These are phyloP conservation scores for Monochamus alternatus DNA, from an alignment of 2,888 invertebrate species.

Conservation along the genomic window DNA sequence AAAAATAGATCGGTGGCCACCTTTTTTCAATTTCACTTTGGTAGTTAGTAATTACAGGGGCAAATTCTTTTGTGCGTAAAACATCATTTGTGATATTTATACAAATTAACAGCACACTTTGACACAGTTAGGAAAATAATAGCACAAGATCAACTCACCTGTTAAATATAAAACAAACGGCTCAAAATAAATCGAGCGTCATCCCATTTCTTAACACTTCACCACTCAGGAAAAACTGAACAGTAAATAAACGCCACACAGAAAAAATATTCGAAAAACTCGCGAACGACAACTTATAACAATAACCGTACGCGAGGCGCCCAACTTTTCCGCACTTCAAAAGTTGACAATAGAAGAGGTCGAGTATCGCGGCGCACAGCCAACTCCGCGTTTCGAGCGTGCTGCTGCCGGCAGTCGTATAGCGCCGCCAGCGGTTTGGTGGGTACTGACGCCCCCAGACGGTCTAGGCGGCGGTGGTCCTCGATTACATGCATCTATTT, in stretches of 20 bases:
- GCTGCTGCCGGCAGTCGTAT: slow-evolving; percentile 5
- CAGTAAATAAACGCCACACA: background rate
- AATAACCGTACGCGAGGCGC: background rate
- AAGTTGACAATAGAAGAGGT: slow-evolving; percentile 15
- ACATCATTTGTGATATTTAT: background rate
- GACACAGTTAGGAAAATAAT: slow-evolving; percentile 3
- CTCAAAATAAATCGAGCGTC: slow-evolving; percentile 22
- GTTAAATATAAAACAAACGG: slow-evolving; percentile 23
- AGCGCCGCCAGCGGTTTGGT: slow-evolving; percentile 33
- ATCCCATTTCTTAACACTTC: slow-evolving; percentile 17
- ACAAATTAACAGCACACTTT: background rate
- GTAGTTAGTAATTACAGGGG: too few relatives aligned
- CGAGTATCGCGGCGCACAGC: slow-evolving; percentile 6
- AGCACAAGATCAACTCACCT: slow-evolving; percentile 17
- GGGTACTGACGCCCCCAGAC: slow-evolving; percentile 31
- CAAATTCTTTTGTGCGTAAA: too few relatives aligned
- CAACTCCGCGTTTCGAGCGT: background rate
- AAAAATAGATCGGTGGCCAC: background rate
- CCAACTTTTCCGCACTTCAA: slow-evolving; percentile 3
- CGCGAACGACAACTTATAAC: slow-evolving; percentile 6
- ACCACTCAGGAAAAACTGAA: slow-evolving; percentile 21
- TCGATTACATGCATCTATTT: slow-evolving; percentile 22
- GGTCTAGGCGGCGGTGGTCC: slow-evolving; percentile 22
- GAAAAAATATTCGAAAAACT: background rate
- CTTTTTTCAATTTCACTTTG: too few relatives aligned